phyloP scores from a whole-genome alignment of 2,113 vertebrate genomes.

The Scatophagus argus region DNA sequence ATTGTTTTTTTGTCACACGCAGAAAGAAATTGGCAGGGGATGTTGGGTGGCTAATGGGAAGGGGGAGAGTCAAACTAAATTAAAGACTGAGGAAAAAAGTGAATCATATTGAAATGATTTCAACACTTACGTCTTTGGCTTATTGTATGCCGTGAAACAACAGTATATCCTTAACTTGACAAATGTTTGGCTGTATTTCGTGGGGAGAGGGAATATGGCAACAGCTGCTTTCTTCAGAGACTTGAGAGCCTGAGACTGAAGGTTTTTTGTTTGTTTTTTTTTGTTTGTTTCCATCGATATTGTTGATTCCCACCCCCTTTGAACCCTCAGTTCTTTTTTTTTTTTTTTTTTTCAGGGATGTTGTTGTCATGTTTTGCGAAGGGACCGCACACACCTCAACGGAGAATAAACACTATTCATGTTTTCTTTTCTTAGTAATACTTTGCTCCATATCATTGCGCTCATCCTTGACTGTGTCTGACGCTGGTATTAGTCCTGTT shows the following conservation, averaged over 20 bases:
- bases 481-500: slow-evolving; percentile 56
- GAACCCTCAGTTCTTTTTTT: slow-evolving; percentile 67
- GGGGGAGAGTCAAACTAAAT: slow-evolving; percentile 74
- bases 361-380: slow-evolving; percentile 67
- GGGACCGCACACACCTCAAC: slow-evolving; percentile 78
- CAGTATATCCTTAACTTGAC: slow-evolving; percentile 79
- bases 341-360: slow-evolving; percentile 83
- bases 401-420: slow-evolving; percentile 76
- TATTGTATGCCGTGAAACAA: slow-evolving; percentile 68
- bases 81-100: slow-evolving; percentile 75
- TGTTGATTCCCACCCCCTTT: slow-evolving; percentile 58
- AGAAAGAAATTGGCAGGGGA: slow-evolving; percentile 72
- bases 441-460: slow-evolving; percentile 59
- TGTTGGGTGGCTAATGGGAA: slow-evolving; percentile 56
- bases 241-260: slow-evolving; percentile 72
- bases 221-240: slow-evolving; percentile 75
- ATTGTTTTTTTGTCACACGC: slow-evolving; percentile 72
- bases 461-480: slow-evolving; percentile 70
- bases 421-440: slow-evolving; percentile 62
- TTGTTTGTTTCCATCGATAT: slow-evolving; percentile 58
- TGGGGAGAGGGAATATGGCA: slow-evolving; percentile 71
- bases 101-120: slow-evolving; percentile 76
- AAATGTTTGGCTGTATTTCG: slow-evolving; percentile 76
- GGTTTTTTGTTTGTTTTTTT: slow-evolving; percentile 13
- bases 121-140: slow-evolving; percentile 67